These are phyloP conservation scores for Vidua macroura DNA, from an alignment of 2,113 vertebrate genomes.

Conservation along the genomic window DNA sequence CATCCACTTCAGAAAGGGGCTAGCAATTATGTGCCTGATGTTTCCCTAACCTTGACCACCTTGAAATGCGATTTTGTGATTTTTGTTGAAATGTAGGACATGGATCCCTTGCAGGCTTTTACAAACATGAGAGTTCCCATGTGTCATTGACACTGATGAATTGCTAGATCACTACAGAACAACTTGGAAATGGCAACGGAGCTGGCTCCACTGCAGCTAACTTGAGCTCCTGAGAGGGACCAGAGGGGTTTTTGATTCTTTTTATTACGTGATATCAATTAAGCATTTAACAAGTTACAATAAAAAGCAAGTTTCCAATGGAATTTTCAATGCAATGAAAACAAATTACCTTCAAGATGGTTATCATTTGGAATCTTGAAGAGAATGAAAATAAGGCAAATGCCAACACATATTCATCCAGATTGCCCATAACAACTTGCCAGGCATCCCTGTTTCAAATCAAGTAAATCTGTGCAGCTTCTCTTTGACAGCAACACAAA, in stretches of 20 bases:
- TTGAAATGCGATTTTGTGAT: slow-evolving; percentile 57
- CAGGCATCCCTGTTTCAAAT: slow-evolving; percentile 64
- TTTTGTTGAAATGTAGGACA: slow-evolving; percentile 57
- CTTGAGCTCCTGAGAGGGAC: slow-evolving; percentile 43
- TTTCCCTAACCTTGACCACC: slow-evolving; percentile 54
- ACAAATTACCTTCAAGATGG: slow-evolving; percentile 57
- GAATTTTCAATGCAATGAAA: slow-evolving; percentile 57
- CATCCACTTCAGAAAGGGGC: slow-evolving; percentile 4
- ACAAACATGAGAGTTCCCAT: slow-evolving; percentile 38
- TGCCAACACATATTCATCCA: slow-evolving; percentile 26
- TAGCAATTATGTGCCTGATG: slow-evolving; percentile 27
- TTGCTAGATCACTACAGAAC: slow-evolving; percentile 45
- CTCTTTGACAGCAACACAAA: slow-evolving; percentile 41
- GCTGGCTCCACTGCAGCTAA: slow-evolving; percentile 9
- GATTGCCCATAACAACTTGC: not conserved
- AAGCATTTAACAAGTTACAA: slow-evolving; percentile 61
- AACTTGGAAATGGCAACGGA: slow-evolving; percentile 40
- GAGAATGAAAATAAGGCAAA: slow-evolving; percentile 47
- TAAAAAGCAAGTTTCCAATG: slow-evolving; percentile 57
- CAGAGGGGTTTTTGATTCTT: slow-evolving; percentile 38
- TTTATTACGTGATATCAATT: slow-evolving; percentile 59
- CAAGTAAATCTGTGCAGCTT: slow-evolving; percentile 35
- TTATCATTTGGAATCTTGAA: slow-evolving; percentile 47
- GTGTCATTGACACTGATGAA: slow-evolving; percentile 52
- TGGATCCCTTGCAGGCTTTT: slow-evolving; percentile 54